These are phyloP conservation scores for Pteromalus puparum DNA, from an alignment of 1,140 invertebrate genomes.

Conservation along the genomic window DNA sequence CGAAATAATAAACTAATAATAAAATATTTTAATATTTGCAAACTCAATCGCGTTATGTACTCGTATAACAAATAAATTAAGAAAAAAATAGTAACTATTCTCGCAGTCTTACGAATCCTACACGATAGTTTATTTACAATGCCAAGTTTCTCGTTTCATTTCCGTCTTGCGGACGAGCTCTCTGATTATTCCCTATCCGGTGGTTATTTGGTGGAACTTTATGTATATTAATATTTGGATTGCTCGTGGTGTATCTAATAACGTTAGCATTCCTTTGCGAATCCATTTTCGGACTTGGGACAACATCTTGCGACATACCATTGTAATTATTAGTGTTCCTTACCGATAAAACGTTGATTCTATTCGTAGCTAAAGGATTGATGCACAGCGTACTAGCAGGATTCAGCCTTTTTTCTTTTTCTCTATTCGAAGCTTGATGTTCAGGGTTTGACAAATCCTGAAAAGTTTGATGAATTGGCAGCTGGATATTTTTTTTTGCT, in stretches of 20 bases:
- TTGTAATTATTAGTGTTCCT: conserved; percentile 58
- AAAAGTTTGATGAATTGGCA: background rate
- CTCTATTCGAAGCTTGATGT: background rate
- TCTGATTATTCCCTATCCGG: too few species aligned
- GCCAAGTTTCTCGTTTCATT: too few species aligned
- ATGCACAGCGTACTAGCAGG: background rate
- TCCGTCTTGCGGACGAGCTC: too few species aligned
- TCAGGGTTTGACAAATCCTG: conserved; percentile 3
- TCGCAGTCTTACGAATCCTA: too few species aligned
- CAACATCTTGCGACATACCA: background rate
- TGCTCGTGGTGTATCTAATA: background rate
- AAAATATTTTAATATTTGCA: background rate
- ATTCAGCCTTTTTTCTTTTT: background rate
- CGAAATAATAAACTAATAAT: background rate
- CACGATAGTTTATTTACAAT: too few species aligned
- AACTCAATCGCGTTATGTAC: too few species aligned
- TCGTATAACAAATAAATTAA: too few species aligned
- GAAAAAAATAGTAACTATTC: too few species aligned
- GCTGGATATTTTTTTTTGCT: background rate
- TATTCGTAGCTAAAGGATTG: conserved; percentile 19
- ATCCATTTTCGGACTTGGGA: background rate
- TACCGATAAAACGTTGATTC: too few species aligned
- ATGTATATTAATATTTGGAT: background rate
- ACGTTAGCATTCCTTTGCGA: background rate
- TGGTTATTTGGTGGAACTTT: background rate